A percentile compares a stretch with the other conserved stretches of the same genome.
Conservation (phyloP, 2,888 invertebrate genomes). For the Cactoblastis cactorum region DNA sequence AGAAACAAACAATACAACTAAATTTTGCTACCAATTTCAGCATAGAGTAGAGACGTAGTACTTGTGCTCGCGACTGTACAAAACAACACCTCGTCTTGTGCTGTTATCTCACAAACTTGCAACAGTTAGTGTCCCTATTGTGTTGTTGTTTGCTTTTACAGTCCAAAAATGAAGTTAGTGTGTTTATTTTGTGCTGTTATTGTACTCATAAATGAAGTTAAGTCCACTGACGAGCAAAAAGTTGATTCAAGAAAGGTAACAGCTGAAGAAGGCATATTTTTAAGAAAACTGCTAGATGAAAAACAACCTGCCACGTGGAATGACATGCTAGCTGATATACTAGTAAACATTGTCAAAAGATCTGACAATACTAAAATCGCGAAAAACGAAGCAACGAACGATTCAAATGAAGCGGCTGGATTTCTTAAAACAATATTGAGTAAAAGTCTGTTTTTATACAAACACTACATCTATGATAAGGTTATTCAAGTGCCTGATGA, state of each 20-base stretch:
- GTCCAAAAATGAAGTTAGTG: slow-evolving; percentile 52
- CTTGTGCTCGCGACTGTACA: slow-evolving; percentile 35
- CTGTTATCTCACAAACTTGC: slow-evolving; percentile 55
- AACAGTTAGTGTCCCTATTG: slow-evolving; percentile 47
- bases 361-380: slow-evolving; percentile 35
- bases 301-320: slow-evolving; percentile 54
- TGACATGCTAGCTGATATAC: slow-evolving; percentile 57
- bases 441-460: slow-evolving; percentile 15
- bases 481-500: slow-evolving; percentile 20
- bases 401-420: slow-evolving; percentile 21
- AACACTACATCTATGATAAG: slow-evolving; percentile 15
- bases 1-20: not conserved
- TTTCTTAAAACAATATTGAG: slow-evolving; percentile 43
- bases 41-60: not conserved
- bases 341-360: slow-evolving; percentile 57
- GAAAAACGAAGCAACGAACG: slow-evolving; percentile 9
- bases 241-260: slow-evolving; percentile 29
- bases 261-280: slow-evolving; percentile 46
- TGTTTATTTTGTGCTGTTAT: slow-evolving; percentile 45
- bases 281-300: slow-evolving; percentile 57
- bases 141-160: slow-evolving; percentile 43
- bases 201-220: slow-evolving; percentile 44
- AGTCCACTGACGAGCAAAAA: slow-evolving; percentile 31
- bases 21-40: not conserved
- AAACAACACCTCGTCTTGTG: slow-evolving; percentile 39